Evolutionary conservation across 2,888 invertebrate species (phyloP), one percentile per base, ranked within the genome.

Genomic region (Eilema caniola): DNA sequence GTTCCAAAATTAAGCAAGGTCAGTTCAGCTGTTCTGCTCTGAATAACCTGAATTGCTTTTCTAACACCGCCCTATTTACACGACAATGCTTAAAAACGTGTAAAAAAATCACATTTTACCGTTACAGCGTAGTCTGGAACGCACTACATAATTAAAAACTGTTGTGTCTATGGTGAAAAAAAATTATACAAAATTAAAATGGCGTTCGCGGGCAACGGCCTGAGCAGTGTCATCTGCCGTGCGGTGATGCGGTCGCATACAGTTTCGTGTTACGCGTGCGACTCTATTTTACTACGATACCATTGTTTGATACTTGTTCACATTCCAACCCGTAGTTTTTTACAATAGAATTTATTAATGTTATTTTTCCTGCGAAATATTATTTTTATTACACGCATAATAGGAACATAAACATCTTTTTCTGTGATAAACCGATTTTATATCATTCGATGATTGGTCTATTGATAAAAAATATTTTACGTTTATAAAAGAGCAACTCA

Each of bases 201-300:
- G 88, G 87, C 88, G 80, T 78, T 74, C 61, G 71, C 88, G 92
- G 90, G 89, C 92, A 91, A 90, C 82, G 92, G 81, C 92, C 92
- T 84, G 83, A 76, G 76, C 73, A 86, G 86, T 85, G 85, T 87
- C 92, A 92, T 92, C 90, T 92, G 90, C 87, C 81, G 69, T 76
- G 83, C 82, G 78, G 80, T 78, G 84, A 75, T 88, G 90, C 88
- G 91, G 92, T 88, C 85, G 86, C 85, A 86, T 87, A 87, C 83
- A 87, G 86, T 87, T 76, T 93, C 90, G 76, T 80, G 85, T 93
- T 93, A 87, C 93, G 89, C 84, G 83, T 81, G 82, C 77, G 31
- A 69, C 65, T 57, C 84, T 84, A 82, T 81, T 83, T 81, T 86
- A 86, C 81, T 78, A 74, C 72, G 72, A 80, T 73, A 71, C 57